Percentiles rank a stretch among this genome's conserved stretches.
These are phyloP conservation scores for Rhabdomys dilectus DNA, from an alignment of 2,113 vertebrate genomes.

Conservation along the genomic window DNA sequence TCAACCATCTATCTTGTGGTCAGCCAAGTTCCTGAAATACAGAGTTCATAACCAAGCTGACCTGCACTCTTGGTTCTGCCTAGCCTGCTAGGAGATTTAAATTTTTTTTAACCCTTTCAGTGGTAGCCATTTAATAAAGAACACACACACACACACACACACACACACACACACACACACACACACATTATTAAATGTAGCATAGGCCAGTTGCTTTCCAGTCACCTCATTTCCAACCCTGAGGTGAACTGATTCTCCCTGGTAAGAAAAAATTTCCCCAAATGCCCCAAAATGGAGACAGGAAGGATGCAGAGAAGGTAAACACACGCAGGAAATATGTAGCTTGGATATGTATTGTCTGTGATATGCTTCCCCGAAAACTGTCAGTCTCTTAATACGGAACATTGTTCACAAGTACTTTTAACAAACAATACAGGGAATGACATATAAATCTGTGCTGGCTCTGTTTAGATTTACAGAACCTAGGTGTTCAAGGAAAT, in stretches of 20 bases:
- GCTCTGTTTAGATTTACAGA: not conserved
- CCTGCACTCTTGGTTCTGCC: too few relatives aligned
- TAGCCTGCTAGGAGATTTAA: too few relatives aligned
- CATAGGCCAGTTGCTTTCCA: not conserved
- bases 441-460: not conserved
- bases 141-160: not conserved
- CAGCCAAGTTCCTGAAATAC: too few relatives aligned
- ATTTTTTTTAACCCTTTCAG: too few relatives aligned
- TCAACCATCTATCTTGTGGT: too few relatives aligned
- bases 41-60: too few relatives aligned
- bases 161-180: not conserved
- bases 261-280: not conserved
- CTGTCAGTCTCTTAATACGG: not conserved
- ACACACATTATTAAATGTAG: not conserved
- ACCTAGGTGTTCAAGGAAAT: not conserved
- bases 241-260: not conserved
- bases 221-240: not conserved
- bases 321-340: not conserved
- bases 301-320: not conserved
- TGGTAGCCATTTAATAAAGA: slow-evolving; percentile 21
- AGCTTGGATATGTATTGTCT: not conserved
- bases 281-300: not conserved
- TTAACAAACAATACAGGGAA: not conserved
- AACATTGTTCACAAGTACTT: not conserved
- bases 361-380: too few relatives aligned